Conservation (phyloP, 2,797 vertebrate species). For the Acomys russatus region DNA sequence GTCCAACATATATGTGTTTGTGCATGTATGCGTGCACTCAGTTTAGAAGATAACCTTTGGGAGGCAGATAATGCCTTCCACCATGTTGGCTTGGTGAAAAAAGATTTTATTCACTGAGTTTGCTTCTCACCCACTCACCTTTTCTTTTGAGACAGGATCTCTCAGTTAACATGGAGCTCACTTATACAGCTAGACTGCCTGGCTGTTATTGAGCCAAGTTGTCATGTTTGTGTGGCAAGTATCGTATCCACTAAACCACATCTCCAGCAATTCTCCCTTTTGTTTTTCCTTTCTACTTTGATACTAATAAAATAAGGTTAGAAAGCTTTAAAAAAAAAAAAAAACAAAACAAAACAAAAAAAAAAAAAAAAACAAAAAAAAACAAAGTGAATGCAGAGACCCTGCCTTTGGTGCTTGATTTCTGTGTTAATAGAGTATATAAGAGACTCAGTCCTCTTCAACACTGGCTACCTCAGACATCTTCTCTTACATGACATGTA, state of each 20-base stretch:
- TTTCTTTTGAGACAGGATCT: background rate
- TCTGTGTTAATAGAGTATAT: background rate
- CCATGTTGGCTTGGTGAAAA: no score
- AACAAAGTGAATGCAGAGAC: background rate
- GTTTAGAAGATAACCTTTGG: background rate
- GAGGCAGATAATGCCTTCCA: background rate
- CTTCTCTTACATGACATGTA: background rate
- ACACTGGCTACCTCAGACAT: background rate
- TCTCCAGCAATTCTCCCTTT: background rate
- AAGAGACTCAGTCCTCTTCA: background rate
- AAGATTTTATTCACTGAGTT: no score
- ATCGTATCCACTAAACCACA: background rate
- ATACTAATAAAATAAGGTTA: background rate
- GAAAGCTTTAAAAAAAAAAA: background rate
- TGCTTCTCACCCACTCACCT: background rate
- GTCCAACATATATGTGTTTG: background rate
- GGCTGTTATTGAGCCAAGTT: background rate
- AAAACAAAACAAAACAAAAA: background rate
- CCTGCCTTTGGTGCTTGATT: background rate
- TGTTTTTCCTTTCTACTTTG: background rate
- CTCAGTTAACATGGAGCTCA: background rate
- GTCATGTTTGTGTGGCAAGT: background rate
- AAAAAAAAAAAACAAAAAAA: background rate
- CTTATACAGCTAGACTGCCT: background rate
- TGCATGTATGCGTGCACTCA: background rate